phyloP scores from a whole-genome alignment of 2,888 invertebrate genomes.

The Orthosia gothica region DNA sequence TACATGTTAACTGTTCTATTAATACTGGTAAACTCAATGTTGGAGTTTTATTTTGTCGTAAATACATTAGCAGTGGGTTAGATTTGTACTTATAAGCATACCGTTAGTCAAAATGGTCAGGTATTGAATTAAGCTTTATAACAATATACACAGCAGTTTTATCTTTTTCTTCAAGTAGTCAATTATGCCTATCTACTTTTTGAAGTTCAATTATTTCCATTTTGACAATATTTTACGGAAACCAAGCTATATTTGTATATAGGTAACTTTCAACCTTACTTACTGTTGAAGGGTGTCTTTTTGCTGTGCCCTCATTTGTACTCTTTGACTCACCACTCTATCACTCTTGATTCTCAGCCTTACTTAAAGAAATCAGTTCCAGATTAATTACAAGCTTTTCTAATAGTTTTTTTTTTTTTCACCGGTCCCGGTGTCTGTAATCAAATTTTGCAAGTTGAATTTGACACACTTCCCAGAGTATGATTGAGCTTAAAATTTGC shows the following conservation, averaged over 20 bases:
- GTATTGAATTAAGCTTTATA: not conserved
- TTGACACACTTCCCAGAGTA: too few relatives aligned
- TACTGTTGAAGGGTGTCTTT: not conserved
- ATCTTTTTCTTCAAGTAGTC: not conserved
- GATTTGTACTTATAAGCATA: not conserved
- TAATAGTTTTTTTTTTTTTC: too few relatives aligned
- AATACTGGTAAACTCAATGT: conserved; percentile 42
- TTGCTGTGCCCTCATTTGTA: not conserved
- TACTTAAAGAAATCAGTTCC: too few relatives aligned
- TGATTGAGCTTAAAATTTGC: too few relatives aligned
- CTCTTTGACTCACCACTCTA: too few relatives aligned
- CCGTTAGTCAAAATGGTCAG: not conserved
- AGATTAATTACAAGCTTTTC: too few relatives aligned
- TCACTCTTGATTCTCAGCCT: too few relatives aligned
- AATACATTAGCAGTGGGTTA: conserved; percentile 31
- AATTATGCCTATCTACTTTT: not conserved
- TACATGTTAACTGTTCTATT: conserved; percentile 29
- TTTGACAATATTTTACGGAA: not conserved
- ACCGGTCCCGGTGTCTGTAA: too few relatives aligned
- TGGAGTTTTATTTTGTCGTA: conserved; percentile 18
- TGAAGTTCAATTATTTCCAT: not conserved
- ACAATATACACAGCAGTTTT: not conserved
- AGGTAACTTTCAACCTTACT: not conserved
- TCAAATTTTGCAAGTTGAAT: too few relatives aligned
- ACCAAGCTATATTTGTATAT: not conserved